Evolutionary conservation across 2,888 invertebrate species (phyloP), one percentile per base, ranked within the genome.

Genomic region (Conops quadrifasciatus): DNA sequence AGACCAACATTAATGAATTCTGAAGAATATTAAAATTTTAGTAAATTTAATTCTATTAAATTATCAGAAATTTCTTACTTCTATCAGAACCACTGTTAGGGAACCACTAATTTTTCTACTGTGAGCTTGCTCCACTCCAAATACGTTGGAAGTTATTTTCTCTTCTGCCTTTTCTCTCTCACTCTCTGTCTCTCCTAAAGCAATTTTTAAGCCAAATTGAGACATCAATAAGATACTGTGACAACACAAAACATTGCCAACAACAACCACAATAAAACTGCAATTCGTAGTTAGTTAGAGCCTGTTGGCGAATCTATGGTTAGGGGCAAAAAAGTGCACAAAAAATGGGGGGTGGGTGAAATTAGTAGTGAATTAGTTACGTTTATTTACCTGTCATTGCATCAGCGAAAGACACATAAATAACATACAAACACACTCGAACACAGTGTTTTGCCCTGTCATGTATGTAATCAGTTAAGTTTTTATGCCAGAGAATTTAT

Each of bases 361-460:
- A 63, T 73, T 68, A 28, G 60, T 3, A 56, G 53, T 24, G 63
- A 70, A 73, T 74, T 73, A 73, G 70, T 72, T 67, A 49, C 79
- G 80, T 81, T 81, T 81, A 82, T 81, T 81, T 81, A 79, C 77
- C 75, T 78, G 76, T 77, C 76, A 72, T 75, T 70, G n/a, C n/a
- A n/a, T 59, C 64, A 71, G 19, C 2, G 59, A 53, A 68, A 28
- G 62, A 15, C 45, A 63, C 49, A 28, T 19, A 49, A 49, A 49
- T 28, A 26, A 65, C 53, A 49, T 19, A 19, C 19, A 58, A 15
- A 59, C 24, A 28, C 16, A 59, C 24, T 67, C 53, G 66, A 69
- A 67, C 70, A 76, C 4, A 36, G 5, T 7, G 5, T 36, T 79
- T 79, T 67, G 77, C 59, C 63, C 19, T 13, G 5, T 16, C 36